Conservation (phyloP, 1,140 invertebrate genomes). For the Drosophila sp. region DNA sequence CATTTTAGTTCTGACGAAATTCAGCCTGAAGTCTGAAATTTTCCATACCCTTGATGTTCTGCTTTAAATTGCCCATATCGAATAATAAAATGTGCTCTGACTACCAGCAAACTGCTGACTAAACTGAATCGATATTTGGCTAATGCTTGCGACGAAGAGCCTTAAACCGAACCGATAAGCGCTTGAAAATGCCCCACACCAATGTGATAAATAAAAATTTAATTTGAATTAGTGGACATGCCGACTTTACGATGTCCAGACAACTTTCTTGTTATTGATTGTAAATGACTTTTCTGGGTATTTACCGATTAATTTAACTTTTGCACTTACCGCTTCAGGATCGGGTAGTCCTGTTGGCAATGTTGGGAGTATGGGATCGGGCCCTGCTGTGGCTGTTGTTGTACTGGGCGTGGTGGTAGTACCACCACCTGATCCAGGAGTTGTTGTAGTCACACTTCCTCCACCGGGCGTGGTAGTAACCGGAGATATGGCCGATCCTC, state of each 20-base stretch:
- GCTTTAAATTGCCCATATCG: conserved; percentile 39
- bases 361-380: conserved; percentile 66
- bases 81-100: conserved; percentile 21
- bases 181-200: conserved; percentile 16
- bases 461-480: conserved; percentile 1
- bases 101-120: conserved; percentile 56
- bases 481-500: too few species aligned
- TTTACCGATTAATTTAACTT: background rate
- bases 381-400: conserved; percentile 25
- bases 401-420: conserved; percentile 24
- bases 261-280: conserved; percentile 4
- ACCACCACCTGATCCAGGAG: conserved; percentile 10
- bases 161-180: conserved; percentile 47
- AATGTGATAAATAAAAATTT: conserved; percentile 28
- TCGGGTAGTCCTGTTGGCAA: conserved; percentile 70
- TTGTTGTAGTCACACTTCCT: conserved; percentile 8
- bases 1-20: background rate
- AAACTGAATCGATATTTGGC: conserved; percentile 14
- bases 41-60: conserved; percentile 57
- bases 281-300: conserved; percentile 3
- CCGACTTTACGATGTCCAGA: conserved; percentile 59
- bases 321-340: conserved; percentile 63
- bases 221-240: conserved; percentile 54
- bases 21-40: background rate
- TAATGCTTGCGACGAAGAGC: conserved; percentile 13